phyloP scores from a whole-genome alignment of 2,888 invertebrate species.

The Pimpla rufipes region DNA sequence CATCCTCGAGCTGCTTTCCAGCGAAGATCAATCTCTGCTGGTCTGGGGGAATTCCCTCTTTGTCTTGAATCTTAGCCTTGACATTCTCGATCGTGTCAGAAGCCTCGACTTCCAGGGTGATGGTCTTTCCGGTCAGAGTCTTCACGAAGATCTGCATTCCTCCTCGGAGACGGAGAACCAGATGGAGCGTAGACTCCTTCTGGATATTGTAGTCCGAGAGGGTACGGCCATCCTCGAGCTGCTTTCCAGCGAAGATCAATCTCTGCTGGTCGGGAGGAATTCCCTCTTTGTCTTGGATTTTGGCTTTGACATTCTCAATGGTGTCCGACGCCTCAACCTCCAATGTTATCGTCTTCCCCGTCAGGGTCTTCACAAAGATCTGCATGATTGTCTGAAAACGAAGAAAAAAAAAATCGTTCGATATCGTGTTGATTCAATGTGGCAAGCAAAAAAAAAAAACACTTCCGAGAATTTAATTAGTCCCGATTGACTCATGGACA shows the following conservation, averaged over 20 bases:
- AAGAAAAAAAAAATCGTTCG: conserved; percentile 20
- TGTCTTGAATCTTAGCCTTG: conserved; percentile 16
- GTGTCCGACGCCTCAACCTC: conserved; percentile 14
- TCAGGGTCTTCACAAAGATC: conserved; percentile 72
- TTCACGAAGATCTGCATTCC: conserved; percentile 77
- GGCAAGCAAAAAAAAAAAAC: conserved; percentile 21
- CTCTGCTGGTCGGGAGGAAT: conserved; percentile 27
- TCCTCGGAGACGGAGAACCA: conserved; percentile 62
- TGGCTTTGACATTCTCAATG: conserved; percentile 14
- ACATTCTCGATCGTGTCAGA: conserved; percentile 16
- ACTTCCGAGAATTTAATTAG: conserved; percentile 17
- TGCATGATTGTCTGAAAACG: conserved; percentile 75
- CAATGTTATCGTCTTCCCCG: conserved; percentile 66
- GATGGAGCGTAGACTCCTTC: conserved; percentile 14
- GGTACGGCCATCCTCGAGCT: conserved; percentile 8
- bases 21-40: conserved; percentile 24
- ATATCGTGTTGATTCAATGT: neutral
- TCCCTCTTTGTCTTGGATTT: conserved; percentile 24
- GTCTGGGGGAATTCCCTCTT: conserved; percentile 21
- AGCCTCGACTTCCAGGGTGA: conserved; percentile 30
- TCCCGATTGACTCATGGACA: conserved; percentile 40
- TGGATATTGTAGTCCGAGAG: conserved; percentile 12
- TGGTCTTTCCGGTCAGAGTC: conserved; percentile 68
- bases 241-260: conserved; percentile 19
- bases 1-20: conserved; percentile 17